Evolutionary conservation across 2,888 invertebrate species (phyloP).

Genomic region (Leptinotarsa peninsularis): DNA sequence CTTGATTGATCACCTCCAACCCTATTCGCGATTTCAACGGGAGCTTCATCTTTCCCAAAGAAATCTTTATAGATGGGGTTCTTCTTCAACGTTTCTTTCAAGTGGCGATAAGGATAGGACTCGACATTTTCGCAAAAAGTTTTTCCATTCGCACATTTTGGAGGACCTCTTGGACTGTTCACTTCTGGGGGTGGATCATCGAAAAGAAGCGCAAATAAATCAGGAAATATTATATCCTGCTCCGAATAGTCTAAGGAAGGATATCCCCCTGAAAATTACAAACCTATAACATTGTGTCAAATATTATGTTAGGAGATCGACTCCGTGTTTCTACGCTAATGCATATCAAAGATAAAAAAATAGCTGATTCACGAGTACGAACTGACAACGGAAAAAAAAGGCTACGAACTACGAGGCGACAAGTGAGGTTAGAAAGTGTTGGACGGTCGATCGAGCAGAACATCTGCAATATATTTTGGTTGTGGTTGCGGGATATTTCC

Average conservation of each 20-base stretch:
- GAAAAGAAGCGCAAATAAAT: conserved; percentile 30
- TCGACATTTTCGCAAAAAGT: conserved; percentile 67
- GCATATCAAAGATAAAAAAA: too few relatives aligned
- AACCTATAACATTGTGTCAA: too few relatives aligned
- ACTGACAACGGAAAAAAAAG: too few relatives aligned
- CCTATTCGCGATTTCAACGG: conserved; percentile 25
- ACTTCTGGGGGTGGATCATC: conserved; percentile 39
- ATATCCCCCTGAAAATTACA: conserved; percentile 3
- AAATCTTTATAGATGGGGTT: conserved; percentile 44
- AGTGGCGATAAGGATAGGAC: conserved; percentile 64
- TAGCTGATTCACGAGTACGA: too few relatives aligned
- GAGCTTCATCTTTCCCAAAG: conserved; percentile 53
- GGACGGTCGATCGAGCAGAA: too few relatives aligned
- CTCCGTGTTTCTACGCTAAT: too few relatives aligned
- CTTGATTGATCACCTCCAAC: conserved; percentile 32
- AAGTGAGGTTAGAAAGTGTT: too few relatives aligned
- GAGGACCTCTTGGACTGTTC: conserved; percentile 46
- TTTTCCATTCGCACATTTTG: conserved; percentile 56
- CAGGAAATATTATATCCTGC: conserved; percentile 49
- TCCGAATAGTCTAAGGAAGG: conserved; percentile 26
- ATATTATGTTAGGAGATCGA: too few relatives aligned
- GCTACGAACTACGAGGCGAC: too few relatives aligned
- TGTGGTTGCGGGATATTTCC: too few relatives aligned
- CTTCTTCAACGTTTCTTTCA: conserved; percentile 59
- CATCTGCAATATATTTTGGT: too few relatives aligned